Base-by-base conservation (phyloP, 2,888 invertebrate species). In the Coenonympha arcania region DNA sequence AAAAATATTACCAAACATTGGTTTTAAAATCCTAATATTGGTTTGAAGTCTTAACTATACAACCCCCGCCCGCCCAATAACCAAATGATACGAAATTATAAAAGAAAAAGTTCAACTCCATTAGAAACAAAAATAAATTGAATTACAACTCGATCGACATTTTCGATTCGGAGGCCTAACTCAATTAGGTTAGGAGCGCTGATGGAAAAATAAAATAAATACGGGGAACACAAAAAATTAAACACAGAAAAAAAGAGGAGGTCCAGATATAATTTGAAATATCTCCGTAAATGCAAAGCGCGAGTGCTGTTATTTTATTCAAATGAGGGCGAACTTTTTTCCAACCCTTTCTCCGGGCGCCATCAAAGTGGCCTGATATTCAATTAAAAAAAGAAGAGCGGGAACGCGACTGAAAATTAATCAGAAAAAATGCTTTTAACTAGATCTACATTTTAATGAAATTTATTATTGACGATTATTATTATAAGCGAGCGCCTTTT, bases 351-450 rank as follows among this genome's bases (percentile, higher is more conserved):
- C 66, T 65, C 81, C 75, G 79, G 73, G 66, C 76, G 79, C 84
- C 85, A 84, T 86, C 85, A 86, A 86, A 86, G 85, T 85, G 86
- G 84, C 86, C 82, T 81, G 84, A 84, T 85, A 86, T 86, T 86
- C 86, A 86, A 86, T 86, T 86, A 86, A 85, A 86, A 86, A 86
- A 85, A 84, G 82, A 78, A 81, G 79, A 81, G 76, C 70, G 73
- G 68, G 65, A 65, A 69, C 82, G 81, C 82, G 85, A 84, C 84
- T 85, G 84, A 80, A 86, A 86, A 85, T 86, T 85, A 85, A 85
- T 85, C 84, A 85, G 83, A 85, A 86, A 86, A 86, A 86, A 86
- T 85, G 86, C 85, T 86, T 86, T 86, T 85, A 86, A 85, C 86
- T 85, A 85, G 82, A 86, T 86, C 85, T 86, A 86, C 86, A 86